These are phyloP conservation scores for Mustela erminea DNA, from an alignment of 2,797 vertebrate species.

Conservation along the genomic window DNA sequence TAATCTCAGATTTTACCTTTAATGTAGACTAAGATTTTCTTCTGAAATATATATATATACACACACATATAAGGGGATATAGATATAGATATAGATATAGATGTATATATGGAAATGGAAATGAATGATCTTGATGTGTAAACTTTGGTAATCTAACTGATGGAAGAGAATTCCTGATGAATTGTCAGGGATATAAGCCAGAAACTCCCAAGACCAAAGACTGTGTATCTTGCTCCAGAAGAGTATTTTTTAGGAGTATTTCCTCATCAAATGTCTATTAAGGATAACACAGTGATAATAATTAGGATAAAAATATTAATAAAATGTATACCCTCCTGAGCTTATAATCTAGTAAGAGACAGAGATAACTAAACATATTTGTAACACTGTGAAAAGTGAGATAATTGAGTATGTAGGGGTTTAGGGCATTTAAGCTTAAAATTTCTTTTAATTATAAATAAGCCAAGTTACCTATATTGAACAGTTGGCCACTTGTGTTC, in stretches of 20 bases:
- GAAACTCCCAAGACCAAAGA: constrained; percentile 22
- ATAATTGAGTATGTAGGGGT: not conserved
- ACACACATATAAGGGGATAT: no score
- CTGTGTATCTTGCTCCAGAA: not conserved
- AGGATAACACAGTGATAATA: not conserved
- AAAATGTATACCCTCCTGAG: not conserved
- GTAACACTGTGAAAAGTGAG: not conserved
- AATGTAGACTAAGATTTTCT: not conserved
- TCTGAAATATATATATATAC: not conserved
- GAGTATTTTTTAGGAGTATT: not conserved
- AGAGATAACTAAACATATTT: constrained; percentile 30
- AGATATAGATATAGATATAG: no score
- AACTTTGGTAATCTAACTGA: not conserved
- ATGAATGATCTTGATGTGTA: not conserved
- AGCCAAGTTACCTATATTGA: not conserved
- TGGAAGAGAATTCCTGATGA: not conserved
- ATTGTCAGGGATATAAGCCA: not conserved
- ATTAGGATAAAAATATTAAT: not conserved
- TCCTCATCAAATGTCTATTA: not conserved
- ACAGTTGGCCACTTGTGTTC: not conserved
- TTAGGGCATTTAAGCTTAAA: constrained; percentile 12
- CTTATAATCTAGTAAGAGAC: not conserved
- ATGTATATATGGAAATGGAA: no score
- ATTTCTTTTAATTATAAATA: constrained; percentile 45
- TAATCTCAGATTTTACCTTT: constrained; percentile 42